Base-by-base conservation (phyloP, 2,888 invertebrate genomes). In the Apotomis turbidana region DNA sequence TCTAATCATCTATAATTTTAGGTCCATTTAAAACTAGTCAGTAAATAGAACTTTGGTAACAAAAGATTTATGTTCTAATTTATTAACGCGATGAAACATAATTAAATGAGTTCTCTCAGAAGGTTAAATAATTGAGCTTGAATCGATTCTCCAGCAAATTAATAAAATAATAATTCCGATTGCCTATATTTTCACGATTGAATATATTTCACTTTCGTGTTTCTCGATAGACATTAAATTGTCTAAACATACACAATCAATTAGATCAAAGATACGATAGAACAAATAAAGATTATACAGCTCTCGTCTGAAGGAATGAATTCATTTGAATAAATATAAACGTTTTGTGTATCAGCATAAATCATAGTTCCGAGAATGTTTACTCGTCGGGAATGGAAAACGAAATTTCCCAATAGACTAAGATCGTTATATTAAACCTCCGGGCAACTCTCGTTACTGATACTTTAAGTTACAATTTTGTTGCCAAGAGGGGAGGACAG, bases 401-500 rank as follows among this genome's bases (percentile, higher is more conserved):
- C 71, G 68, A 71, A 76, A 76, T 77, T 78, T 78, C 76, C 75
- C 75, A 75, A 77, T 75, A 76, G 77, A 75, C 76, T 73, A 54
- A 74, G 74, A 76, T 73, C 68, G 75, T 75, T 71, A 75, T 74
- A 77, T 75, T 81, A 80, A 81, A 84, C 81, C 78, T 79, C 78
- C 77, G 78, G 80, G 79, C 78, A 81, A 82, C 77, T 82, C 81
- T 79, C 82, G 80, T 83, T 52, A 85, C 80, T 81, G 82, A 85
- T 86, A 86, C 83, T 85, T 85, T 83, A 83, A 85, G 84, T 74
- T 76, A 74, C 85, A 85, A 87, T 85, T 87, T 83, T 84, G 82
- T 86, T 84, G 80, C 78, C 78, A 83, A 78, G 83, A 86, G 83
- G 85, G 86, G 83, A 84, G 80, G 81, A 80, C 75, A 62, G 76